Base-by-base conservation (phyloP, 2,113 vertebrate genomes). In the Crotalus horridus region DNA sequence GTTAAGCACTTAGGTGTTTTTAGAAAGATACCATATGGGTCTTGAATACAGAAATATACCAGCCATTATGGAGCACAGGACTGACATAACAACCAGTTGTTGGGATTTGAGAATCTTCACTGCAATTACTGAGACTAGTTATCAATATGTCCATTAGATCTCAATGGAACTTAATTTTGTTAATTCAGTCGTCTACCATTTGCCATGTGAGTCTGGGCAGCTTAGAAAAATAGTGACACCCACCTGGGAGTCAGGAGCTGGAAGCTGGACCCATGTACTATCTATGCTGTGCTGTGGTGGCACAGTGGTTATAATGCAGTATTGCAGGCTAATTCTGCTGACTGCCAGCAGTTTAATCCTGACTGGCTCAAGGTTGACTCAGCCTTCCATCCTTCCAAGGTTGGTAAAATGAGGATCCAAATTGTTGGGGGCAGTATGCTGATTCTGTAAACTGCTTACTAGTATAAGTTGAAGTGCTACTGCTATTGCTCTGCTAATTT, bases 1-100 rank as follows among this genome's bases (percentile, higher is more conserved):
- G 97, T 98, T 98, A 98, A 97, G 97, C 97, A 98, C 97, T 98
- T 98, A 97, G 95, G 96, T 97, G 97, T 97, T 95, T 96, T 95
- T 59, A 96, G 97, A 98, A 95, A 96, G 4, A 81, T 94, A 96
- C 97, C 98, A 98, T 96, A 97, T 98, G 98, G 96, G 94, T 91
- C 94, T 91, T 88, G 87, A 93, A 93, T 94, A 93, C 88, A 0
- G 17, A 81, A 81, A 94, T 69, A 85, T 46, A 6, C 21, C 21
- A 33, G 7, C 10, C 20, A 26, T 81, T 85, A 85, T 46, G 81
- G 53, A 10, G 51, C n/a, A 43, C 26, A 58, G 9, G 26, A n/a
- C 17, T 91, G 17, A 59, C 33, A 86, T 85, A 81, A 21, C 0
- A 1, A 15, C 13, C 13, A 2, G 55, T 29, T 74, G 10, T 54